Conservation (phyloP, 2,888 invertebrate species). For the Microctonus brassicae region DNA sequence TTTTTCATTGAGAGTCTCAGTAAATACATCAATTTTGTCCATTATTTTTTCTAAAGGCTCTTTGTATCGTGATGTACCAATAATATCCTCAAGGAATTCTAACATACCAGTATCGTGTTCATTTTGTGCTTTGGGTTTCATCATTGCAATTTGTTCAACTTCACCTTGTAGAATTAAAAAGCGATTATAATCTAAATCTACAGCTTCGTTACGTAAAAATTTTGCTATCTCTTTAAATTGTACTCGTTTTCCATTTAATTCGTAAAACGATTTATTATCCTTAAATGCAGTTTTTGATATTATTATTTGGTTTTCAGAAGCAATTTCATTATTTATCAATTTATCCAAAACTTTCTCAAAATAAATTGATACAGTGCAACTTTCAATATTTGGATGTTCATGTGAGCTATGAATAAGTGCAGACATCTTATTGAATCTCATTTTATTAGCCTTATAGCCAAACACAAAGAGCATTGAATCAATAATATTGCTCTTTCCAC, state of each 20-base stretch:
- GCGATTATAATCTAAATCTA: slow-evolving; percentile 96
- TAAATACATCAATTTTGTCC: slow-evolving; percentile 80
- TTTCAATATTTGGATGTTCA: slow-evolving; percentile 79
- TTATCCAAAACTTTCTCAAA: slow-evolving; percentile 88
- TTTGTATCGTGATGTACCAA: slow-evolving; percentile 90
- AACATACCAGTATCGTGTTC: slow-evolving; percentile 96
- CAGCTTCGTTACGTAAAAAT: slow-evolving; percentile 83
- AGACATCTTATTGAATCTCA: slow-evolving; percentile 95
- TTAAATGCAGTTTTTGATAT: slow-evolving; percentile 81
- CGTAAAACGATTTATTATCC: slow-evolving; percentile 85
- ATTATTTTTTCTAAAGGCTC: slow-evolving; percentile 84
- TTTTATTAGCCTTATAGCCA: slow-evolving; percentile 95
- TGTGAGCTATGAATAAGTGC: slow-evolving; percentile 94
- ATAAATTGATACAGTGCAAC: slow-evolving; percentile 90
- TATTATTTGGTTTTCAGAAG: slow-evolving; percentile 84
- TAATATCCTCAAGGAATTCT: slow-evolving; percentile 98
- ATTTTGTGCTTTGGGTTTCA: slow-evolving; percentile 92
- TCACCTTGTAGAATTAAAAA: slow-evolving; percentile 98
- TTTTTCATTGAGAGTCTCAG: slow-evolving; percentile 83
- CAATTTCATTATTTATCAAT: slow-evolving; percentile 81
- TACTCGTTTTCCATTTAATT: slow-evolving; percentile 79
- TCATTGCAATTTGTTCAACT: slow-evolving; percentile 98
- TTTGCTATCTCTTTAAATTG: slow-evolving; percentile 90
- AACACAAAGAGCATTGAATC: slow-evolving; percentile 99
- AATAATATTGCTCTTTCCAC: slow-evolving; percentile 99